Percentiles rank a stretch among this genome's conserved stretches.
These are phyloP conservation scores for Scolopax mira DNA, from an alignment of 2,113 vertebrate genomes.

Conservation along the genomic window DNA sequence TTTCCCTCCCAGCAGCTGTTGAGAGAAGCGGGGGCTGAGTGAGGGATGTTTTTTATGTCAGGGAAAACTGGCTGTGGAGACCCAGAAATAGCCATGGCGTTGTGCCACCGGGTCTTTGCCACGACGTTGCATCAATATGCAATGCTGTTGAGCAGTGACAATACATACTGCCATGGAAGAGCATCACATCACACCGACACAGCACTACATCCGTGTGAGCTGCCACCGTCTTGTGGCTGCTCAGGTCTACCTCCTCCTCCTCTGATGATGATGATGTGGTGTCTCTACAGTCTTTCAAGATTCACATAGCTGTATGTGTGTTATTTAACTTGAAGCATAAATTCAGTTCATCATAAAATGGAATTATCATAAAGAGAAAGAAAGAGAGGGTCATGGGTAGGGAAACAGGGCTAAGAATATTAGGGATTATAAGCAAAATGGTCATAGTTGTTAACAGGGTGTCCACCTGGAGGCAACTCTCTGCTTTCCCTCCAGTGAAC, in stretches of 20 bases:
- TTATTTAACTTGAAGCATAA: neutral
- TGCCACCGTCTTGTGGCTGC: fast-evolving
- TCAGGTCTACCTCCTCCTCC: neutral
- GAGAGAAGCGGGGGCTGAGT: neutral
- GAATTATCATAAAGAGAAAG: neutral
- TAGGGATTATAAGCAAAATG: neutral
- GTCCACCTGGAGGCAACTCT: neutral
- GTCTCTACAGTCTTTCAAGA: neutral
- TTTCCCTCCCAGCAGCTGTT: neutral
- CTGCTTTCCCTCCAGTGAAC: neutral
- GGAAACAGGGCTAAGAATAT: neutral
- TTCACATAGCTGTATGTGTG: fast-evolving
- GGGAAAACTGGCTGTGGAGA: neutral
- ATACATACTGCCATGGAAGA: fast-evolving
- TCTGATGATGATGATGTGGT: neutral
- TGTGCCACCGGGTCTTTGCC: neutral
- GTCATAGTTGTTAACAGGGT: neutral
- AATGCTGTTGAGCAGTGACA: neutral
- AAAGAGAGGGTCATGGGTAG: neutral
- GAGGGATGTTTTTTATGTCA: neutral
- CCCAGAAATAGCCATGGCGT: constrained; percentile 21
- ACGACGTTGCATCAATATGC: fast-evolving
- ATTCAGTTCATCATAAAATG: neutral
- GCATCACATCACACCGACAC: neutral
- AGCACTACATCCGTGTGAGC: fast-evolving